Evolutionary conservation across 2,113 vertebrate genomes (phyloP).

Genomic region (Thalassarche chlororhynchos): DNA sequence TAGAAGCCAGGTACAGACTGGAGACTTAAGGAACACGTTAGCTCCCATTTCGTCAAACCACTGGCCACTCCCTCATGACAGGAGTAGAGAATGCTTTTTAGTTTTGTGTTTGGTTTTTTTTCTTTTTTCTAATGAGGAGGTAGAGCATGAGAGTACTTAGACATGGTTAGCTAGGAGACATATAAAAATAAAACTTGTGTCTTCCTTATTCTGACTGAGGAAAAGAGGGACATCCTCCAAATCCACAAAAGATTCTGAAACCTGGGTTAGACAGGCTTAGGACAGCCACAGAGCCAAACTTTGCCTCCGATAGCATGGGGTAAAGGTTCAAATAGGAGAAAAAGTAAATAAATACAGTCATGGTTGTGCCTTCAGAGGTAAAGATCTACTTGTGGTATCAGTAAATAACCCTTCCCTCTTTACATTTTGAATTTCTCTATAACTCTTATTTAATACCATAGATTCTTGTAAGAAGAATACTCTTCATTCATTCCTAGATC

Average conservation of each 20-base stretch:
- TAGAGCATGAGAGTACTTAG: background rate
- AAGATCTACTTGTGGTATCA: background rate
- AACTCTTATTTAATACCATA: conserved; percentile 59
- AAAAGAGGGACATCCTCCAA: background rate
- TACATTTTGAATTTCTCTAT: background rate
- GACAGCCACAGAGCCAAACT: background rate
- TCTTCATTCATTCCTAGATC: conserved; percentile 3
- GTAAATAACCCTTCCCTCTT: background rate
- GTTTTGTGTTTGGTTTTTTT: background rate
- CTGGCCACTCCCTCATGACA: background rate
- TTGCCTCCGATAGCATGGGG: background rate
- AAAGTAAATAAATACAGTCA: background rate
- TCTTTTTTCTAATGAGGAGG: background rate
- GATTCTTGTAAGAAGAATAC: background rate
- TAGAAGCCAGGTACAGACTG: background rate
- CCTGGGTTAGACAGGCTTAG: background rate
- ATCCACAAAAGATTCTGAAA: background rate
- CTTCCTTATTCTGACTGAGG: background rate
- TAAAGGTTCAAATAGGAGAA: background rate
- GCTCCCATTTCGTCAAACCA: background rate
- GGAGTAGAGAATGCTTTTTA: background rate
- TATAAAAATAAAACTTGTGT: background rate
- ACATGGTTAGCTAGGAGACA: background rate
- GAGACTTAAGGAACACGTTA: background rate
- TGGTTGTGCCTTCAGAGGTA: background rate